These are phyloP conservation scores for Sebastes paucispinis DNA, from an alignment of 2,797 vertebrate species.

Conservation along the genomic window DNA sequence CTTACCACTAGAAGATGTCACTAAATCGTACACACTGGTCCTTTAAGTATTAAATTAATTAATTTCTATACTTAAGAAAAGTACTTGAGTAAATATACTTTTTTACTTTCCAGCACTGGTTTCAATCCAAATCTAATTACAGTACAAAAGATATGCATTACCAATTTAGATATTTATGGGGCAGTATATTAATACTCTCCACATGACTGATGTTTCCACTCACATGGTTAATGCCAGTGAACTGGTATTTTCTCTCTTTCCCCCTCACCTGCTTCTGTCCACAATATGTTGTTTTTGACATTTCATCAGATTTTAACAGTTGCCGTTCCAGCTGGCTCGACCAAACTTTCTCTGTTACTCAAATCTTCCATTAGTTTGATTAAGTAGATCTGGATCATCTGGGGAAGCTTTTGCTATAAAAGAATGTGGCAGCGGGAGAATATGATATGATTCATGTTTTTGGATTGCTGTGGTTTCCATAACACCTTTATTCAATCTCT, in stretches of 20 bases:
- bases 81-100: not conserved
- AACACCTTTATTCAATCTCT: constrained; percentile 78
- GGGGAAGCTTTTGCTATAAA: constrained; percentile 37
- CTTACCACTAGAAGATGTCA: not conserved
- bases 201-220: not conserved
- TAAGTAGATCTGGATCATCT: constrained; percentile 39
- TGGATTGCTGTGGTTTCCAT: constrained; percentile 65
- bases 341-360: constrained; percentile 6
- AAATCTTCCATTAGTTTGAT: constrained; percentile 50
- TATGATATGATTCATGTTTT: constrained; percentile 61
- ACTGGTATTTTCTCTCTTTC: not conserved
- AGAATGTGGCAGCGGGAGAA: constrained; percentile 44
- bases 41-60: not conserved
- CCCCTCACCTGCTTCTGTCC: constrained; percentile 9
- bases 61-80: not conserved
- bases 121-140: not conserved
- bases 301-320: constrained; percentile 29
- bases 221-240: not conserved
- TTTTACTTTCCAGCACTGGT: not conserved
- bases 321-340: constrained; percentile 42
- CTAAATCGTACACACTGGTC: not conserved
- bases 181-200: not conserved
- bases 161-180: not conserved
- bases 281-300: constrained; percentile 28
- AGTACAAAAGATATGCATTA: not conserved